Conservation (phyloP, 2,113 vertebrate species). For the Bungarus multicinctus region DNA sequence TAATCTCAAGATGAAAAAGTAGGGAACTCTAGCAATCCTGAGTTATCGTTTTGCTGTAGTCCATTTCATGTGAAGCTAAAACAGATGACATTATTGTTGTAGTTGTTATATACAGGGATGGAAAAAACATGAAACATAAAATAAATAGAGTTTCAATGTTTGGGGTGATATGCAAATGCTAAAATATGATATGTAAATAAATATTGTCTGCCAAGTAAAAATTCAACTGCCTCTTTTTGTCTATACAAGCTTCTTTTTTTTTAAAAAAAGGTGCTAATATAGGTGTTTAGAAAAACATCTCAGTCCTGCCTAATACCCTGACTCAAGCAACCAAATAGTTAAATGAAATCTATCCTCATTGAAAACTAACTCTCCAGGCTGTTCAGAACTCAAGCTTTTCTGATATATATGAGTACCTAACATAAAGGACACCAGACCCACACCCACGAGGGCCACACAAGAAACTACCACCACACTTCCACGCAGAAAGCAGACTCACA, state of each 20-base stretch:
- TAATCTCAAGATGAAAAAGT: neutral
- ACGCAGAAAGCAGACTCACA: too few relatives aligned
- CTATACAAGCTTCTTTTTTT: neutral
- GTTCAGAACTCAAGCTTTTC: neutral
- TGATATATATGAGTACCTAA: too few relatives aligned
- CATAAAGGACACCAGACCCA: too few relatives aligned
- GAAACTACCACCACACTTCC: too few relatives aligned
- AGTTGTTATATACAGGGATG: neutral
- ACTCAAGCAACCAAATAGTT: neutral
- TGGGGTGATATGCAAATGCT: neutral
- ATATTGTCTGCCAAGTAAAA: neutral
- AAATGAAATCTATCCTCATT: neutral
- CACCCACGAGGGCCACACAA: too few relatives aligned
- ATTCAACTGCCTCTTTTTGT: neutral
- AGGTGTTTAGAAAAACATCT: neutral
- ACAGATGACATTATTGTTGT: neutral
- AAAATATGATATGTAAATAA: neutral
- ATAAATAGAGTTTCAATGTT: neutral
- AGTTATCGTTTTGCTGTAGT: neutral
- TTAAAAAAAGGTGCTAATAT: neutral
- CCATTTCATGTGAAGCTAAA: neutral
- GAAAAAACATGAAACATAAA: neutral
- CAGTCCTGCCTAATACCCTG: neutral
- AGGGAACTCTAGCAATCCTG: neutral
- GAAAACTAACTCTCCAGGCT: neutral